A percentile compares a stretch with the other conserved stretches of the same genome.
phyloP scores from a whole-genome alignment of 53 echinoderm and acorn worm species.

The Arbacia lixula region DNA sequence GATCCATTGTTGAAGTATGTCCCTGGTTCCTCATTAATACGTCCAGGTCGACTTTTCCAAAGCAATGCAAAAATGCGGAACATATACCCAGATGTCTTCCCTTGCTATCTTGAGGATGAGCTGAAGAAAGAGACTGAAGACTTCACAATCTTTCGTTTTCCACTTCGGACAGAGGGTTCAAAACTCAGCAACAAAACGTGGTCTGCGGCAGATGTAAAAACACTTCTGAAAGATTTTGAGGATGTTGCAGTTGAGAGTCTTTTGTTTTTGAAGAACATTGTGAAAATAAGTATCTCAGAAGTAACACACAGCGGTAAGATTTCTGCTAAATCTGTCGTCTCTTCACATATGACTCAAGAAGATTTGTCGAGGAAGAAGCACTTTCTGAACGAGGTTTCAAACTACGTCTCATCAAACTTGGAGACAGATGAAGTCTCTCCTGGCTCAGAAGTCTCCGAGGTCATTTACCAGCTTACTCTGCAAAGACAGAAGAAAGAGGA shows the following conservation, averaged over 20 bases:
- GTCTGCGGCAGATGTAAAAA: background rate
- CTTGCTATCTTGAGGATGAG: conserved; percentile 64
- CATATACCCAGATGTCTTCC: conserved; percentile 64
- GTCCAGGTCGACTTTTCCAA: conserved; percentile 68
- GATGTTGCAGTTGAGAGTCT: conserved; percentile 67
- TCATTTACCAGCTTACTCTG: conserved; percentile 9
- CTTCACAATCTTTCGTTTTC: conserved; percentile 87
- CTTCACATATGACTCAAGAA: conserved; percentile 24
- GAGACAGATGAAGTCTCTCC: background rate
- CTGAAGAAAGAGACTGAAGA: conserved; percentile 26
- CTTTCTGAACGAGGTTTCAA: conserved; percentile 1
- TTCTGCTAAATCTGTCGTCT: conserved; percentile 36
- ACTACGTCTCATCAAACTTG: background rate
- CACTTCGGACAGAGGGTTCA: conserved; percentile 64
- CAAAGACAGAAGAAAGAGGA: conserved; percentile 33
- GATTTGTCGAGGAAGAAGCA: background rate
- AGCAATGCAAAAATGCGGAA: conserved; percentile 21
- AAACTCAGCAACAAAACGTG: conserved; percentile 46
- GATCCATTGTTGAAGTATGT: conserved; percentile 83
- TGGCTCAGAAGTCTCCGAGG: background rate
- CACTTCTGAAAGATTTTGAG: conserved; percentile 35
- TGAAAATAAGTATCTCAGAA: conserved; percentile 72
- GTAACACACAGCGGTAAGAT: conserved; percentile 34
- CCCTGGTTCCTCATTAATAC: conserved; percentile 45
- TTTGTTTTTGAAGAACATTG: conserved; percentile 81